A percentile compares a stretch with the other conserved stretches of the same genome.
These are phyloP conservation scores for Hyles euphorbiae DNA, from an alignment of 1,140 invertebrate genomes.

Conservation along the genomic window DNA sequence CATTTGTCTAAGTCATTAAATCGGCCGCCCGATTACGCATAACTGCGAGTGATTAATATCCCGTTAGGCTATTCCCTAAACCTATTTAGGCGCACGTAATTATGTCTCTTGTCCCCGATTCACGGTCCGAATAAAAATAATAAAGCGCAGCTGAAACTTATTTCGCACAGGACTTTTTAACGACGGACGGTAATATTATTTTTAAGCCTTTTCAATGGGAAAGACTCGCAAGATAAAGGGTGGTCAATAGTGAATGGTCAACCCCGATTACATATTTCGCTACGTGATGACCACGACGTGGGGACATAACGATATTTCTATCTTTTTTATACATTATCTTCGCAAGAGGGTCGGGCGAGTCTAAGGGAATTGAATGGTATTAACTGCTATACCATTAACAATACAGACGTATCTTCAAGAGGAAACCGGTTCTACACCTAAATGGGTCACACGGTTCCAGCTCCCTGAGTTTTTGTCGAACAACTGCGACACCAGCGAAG, in stretches of 20 bases:
- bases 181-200: constrained; percentile 34
- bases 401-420: constrained; percentile 64
- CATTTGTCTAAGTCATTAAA: constrained; percentile 58
- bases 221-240: constrained; percentile 52
- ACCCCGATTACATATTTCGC: constrained; percentile 60
- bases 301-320: constrained; percentile 58
- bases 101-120: neutral
- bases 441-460: constrained; percentile 72
- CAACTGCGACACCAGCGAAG: constrained; percentile 33
- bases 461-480: constrained; percentile 55
- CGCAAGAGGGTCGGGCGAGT: constrained; percentile 55
- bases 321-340: constrained; percentile 68
- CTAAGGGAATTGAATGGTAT: constrained; percentile 62
- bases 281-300: constrained; percentile 48
- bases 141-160: constrained; percentile 35
- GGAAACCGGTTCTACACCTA: constrained; percentile 68
- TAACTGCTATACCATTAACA: constrained; percentile 64
- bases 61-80: constrained; percentile 27
- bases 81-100: constrained; percentile 19
- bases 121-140: constrained; percentile 33
- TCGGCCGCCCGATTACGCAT: constrained; percentile 36
- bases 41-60: constrained; percentile 34
- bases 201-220: constrained; percentile 46
- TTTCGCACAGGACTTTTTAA: constrained; percentile 33
- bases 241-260: constrained; percentile 66